phyloP scores from a whole-genome alignment of 2,888 invertebrate species.

The Neria commutata region DNA sequence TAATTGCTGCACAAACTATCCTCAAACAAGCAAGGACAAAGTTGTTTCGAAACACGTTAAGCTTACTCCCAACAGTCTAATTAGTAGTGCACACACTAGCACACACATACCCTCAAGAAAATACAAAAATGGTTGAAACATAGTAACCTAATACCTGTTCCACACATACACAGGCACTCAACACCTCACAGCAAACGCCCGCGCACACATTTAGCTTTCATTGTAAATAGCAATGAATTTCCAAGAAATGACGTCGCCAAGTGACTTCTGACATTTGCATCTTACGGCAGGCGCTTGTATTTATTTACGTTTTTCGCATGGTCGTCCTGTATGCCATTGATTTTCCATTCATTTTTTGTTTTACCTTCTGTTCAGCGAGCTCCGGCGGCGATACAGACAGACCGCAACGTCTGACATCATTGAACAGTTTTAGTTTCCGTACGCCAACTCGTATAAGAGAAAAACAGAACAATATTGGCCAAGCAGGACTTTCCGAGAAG shows the following conservation, averaged over 20 bases:
- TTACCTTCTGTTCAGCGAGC: constrained; percentile 21
- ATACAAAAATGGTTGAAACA: background rate
- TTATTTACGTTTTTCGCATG: background rate
- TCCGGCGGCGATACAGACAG: background rate
- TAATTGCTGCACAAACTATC: background rate
- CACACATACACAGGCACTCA: background rate
- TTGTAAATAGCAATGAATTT: background rate
- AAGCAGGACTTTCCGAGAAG: background rate
- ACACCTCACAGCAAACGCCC: background rate
- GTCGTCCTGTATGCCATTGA: background rate
- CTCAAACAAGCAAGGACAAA: too few relatives aligned
- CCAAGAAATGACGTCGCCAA: constrained; percentile 14
- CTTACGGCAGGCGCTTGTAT: background rate
- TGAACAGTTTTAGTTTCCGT: constrained; percentile 33
- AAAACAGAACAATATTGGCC: too few relatives aligned
- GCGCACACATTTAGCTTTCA: background rate
- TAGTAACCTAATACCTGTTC: background rate
- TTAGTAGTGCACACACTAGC: background rate
- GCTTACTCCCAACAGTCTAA: background rate
- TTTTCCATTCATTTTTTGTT: constrained; percentile 35
- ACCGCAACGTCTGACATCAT: constrained; percentile 33
- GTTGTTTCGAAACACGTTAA: background rate
- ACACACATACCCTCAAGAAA: too few relatives aligned
- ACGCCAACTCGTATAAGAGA: too few relatives aligned
- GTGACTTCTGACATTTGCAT: constrained; percentile 19